These are phyloP conservation scores for Nomada goodeniana DNA, from an alignment of 2,888 invertebrate species.

Conservation along the genomic window DNA sequence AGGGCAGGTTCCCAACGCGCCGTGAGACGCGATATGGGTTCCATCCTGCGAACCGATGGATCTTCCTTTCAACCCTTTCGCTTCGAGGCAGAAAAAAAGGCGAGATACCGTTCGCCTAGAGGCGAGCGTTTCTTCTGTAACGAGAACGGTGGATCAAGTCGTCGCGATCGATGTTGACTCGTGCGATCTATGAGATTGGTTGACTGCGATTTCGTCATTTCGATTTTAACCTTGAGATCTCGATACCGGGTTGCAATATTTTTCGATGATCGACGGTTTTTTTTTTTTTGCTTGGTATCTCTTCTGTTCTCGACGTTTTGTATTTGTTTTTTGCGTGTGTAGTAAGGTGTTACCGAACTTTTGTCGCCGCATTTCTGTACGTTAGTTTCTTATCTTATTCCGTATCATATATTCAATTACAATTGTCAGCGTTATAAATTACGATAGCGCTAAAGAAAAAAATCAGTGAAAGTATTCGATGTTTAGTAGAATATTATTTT, in stretches of 20 bases:
- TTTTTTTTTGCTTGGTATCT: neutral
- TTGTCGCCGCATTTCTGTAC: no score
- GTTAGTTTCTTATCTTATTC: no score
- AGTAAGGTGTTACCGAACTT: no score
- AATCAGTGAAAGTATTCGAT: no score
- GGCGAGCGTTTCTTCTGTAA: neutral
- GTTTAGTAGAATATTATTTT: no score
- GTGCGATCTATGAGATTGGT: neutral
- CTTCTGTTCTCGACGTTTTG: neutral
- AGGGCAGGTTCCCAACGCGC: conserved; percentile 53
- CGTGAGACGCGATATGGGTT: conserved; percentile 33
- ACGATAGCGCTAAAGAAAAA: no score
- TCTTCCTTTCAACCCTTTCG: conserved; percentile 40
- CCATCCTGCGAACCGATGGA: conserved; percentile 43
- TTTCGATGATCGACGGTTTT: neutral
- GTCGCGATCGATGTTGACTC: neutral
- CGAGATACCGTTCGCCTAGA: neutral
- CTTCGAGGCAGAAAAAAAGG: conserved; percentile 5
- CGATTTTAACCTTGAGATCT: no score
- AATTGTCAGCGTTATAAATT: no score
- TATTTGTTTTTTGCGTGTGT: neutral
- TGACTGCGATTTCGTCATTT: neutral
- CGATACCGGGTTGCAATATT: no score
- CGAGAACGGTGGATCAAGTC: neutral
- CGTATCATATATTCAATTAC: no score